phyloP scores from a whole-genome alignment of 2,888 invertebrate species.

The Caenorhabditis wallacei region DNA sequence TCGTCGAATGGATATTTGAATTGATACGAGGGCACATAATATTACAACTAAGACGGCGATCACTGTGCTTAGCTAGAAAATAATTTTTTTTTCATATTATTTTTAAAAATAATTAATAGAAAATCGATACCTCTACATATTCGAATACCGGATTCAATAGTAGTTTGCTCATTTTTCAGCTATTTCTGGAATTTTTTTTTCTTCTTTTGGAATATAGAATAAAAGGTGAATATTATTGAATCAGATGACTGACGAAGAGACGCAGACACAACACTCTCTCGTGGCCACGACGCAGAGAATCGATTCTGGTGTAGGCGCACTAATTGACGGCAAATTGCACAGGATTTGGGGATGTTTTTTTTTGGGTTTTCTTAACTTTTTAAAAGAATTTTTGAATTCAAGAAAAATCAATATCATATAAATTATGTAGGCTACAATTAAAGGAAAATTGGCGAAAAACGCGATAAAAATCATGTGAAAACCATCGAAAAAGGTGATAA shows the following conservation, averaged over 20 bases:
- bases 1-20: slow-evolving; percentile 51
- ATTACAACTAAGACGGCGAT: slow-evolving; percentile 33
- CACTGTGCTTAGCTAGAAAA: slow-evolving; percentile 45
- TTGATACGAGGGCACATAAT: slow-evolving; percentile 35
- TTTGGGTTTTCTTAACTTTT: no score
- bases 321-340: slow-evolving; percentile 58
- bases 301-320: slow-evolving; percentile 49
- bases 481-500: no score
- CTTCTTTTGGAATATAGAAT: slow-evolving; percentile 6
- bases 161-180: slow-evolving; percentile 31
- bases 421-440: no score
- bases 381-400: background rate
- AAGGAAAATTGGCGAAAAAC: no score
- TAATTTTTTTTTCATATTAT: background rate
- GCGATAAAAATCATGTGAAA: no score
- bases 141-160: slow-evolving; percentile 30
- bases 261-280: background rate
- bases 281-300: slow-evolving; percentile 21
- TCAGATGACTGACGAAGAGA: slow-evolving; percentile 24
- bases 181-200: background rate
- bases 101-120: background rate
- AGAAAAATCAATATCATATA: no score
- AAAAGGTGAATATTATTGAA: slow-evolving; percentile 24
- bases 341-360: background rate
- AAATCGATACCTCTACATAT: slow-evolving; percentile 58